Percentiles rank a stretch among this genome's conserved stretches.
These are phyloP conservation scores for Enchytraeus crypticus DNA, from an alignment of 2,888 invertebrate species.

Conservation along the genomic window DNA sequence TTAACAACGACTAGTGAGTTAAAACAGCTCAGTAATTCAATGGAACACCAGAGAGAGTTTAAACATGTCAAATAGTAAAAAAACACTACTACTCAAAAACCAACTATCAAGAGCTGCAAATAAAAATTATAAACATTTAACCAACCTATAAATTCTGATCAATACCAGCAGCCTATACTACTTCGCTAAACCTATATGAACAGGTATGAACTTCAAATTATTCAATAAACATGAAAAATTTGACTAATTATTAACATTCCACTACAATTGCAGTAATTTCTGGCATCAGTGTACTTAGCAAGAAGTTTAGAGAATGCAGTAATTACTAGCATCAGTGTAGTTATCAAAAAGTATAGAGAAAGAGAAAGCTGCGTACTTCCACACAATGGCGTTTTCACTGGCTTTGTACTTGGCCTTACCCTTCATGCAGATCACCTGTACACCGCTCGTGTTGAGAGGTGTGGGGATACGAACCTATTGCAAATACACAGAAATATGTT, in stretches of 20 bases:
- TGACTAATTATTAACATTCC: neutral
- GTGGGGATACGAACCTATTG: slow-evolving; percentile 76
- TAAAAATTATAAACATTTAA: no score
- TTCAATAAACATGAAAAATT: neutral
- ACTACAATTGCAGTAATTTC: neutral
- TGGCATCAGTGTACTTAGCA: neutral
- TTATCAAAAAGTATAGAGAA: neutral
- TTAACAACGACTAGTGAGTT: no score
- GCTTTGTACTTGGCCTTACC: slow-evolving; percentile 99
- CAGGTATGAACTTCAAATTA: neutral
- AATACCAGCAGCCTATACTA: no score
- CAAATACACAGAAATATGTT: slow-evolving; percentile 1
- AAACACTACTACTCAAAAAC: no score
- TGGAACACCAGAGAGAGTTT: no score
- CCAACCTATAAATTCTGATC: no score
- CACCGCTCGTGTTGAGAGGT: slow-evolving; percentile 95
- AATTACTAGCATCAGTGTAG: no score
- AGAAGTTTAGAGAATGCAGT: neutral
- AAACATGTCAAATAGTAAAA: no score
- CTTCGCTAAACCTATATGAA: no score
- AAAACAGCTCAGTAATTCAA: no score
- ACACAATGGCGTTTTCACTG: slow-evolving; percentile 95
- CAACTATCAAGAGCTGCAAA: no score
- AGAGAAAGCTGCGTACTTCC: slow-evolving; percentile 64
- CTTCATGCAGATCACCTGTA: slow-evolving; percentile 95